Evolutionary conservation across 2,888 invertebrate genomes (phyloP).

Genomic region (Cheilosia variabilis): DNA sequence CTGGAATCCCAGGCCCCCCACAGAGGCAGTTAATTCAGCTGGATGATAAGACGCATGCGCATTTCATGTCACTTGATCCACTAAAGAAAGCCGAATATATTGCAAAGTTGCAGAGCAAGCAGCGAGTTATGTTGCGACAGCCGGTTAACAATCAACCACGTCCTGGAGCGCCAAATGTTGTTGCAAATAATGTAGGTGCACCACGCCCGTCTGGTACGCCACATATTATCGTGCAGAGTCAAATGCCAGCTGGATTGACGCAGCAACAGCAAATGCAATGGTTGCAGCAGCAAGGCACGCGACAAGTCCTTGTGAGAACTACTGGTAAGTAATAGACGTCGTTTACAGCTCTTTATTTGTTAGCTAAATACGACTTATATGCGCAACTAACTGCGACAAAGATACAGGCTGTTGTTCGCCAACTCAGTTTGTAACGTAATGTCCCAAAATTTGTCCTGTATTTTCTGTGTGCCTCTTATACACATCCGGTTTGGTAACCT

Average conservation of each 20-base stretch:
- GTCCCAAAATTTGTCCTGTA: no score
- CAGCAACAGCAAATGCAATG: slow-evolving; percentile 88
- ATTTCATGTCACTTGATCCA: slow-evolving; percentile 92
- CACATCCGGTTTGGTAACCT: no score
- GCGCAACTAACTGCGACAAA: no score
- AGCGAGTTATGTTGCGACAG: slow-evolving; percentile 85
- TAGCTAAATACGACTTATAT: no score
- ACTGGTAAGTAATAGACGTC: slow-evolving; percentile 76
- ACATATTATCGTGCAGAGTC: slow-evolving; percentile 89
- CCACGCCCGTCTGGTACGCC: slow-evolving; percentile 84
- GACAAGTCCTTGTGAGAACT: slow-evolving; percentile 85
- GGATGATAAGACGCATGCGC: slow-evolving; percentile 93
- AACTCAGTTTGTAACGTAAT: no score
- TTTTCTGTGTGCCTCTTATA: no score
- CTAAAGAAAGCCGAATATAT: slow-evolving; percentile 92
- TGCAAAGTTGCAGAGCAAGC: slow-evolving; percentile 88
- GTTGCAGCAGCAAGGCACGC: slow-evolving; percentile 87
- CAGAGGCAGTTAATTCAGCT: slow-evolving; percentile 90
- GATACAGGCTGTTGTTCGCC: no score
- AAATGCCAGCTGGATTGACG: slow-evolving; percentile 87
- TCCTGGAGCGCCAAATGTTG: slow-evolving; percentile 82
- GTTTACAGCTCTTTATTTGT: no score
- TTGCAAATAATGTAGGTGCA: slow-evolving; percentile 84
- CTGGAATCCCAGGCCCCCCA: slow-evolving; percentile 78
- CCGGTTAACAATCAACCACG: slow-evolving; percentile 84